Base-by-base conservation (phyloP, 2,888 invertebrate genomes). In the Lomographa bimaculata region DNA sequence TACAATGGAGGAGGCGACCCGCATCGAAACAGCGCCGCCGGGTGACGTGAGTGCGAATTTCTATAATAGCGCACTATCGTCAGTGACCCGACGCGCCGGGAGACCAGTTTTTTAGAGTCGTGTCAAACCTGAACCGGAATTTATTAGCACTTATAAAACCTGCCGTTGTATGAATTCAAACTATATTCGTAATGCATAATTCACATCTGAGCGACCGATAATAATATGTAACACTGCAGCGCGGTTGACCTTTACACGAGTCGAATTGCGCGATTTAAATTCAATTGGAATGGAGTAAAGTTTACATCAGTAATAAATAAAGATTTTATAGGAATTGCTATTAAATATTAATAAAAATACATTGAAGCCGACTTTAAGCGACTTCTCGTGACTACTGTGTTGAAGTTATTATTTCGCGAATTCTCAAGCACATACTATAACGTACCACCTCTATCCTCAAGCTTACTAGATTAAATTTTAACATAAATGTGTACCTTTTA, bases 111-210 rank as follows among this genome's bases (percentile, higher is more conserved):
- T 41, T 56, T 50, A 55, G 54, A 57, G 54, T 56, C 50, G 14
- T 12, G 58, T 43, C 44, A 48, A 50, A 55, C 50, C 51, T 50
- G 48, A 61, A 56, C 56, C 44, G 41, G 55, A 44, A 62, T 57
- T 55, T 60, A 53, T 54, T 44, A 51, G 48, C 54, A 47, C 52
- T 46, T 59, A 48, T 54, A 61, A 66, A 67, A 66, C 67, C 60
- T 69, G 71, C 42, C 50, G 28, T 49, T 58, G 64, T 61, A 65
- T 39, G 44, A 46, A 71, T 68, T 71, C 60, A 65, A 67, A 68
- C 54, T 42, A 61, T 64, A 69, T 69, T 64, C 65, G 48, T 61
- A 62, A 71, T 71, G 66, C 64, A 72, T 72, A 64, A 73, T 70
- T 70, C 65, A 71, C 62, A 62, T 45, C 46, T 52, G 55, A 56